A percentile compares a stretch with the other conserved stretches of the same genome.
phyloP scores from a whole-genome alignment of 2,888 invertebrate species.

The Drosophila cognata region DNA sequence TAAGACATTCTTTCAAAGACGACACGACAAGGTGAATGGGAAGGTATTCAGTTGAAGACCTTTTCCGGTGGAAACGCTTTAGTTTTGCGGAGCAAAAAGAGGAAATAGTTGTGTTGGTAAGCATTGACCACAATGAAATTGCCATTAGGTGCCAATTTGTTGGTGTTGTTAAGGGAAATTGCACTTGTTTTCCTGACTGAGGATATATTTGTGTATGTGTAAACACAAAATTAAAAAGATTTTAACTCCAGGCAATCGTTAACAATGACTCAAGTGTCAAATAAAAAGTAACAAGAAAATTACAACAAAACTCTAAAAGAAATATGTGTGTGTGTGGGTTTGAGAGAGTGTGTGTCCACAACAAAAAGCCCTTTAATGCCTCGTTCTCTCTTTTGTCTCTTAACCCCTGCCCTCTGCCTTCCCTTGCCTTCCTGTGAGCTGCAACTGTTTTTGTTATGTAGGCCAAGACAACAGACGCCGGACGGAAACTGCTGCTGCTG shows the following conservation, averaged over 20 bases:
- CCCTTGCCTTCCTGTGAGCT: constrained; percentile 29
- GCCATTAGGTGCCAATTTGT: constrained; percentile 42
- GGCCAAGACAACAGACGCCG: constrained; percentile 66
- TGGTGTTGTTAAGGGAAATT: constrained; percentile 69
- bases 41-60: constrained; percentile 23
- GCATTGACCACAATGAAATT: constrained; percentile 64
- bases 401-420: constrained; percentile 6
- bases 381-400: constrained; percentile 31
- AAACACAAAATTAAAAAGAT: constrained; percentile 65
- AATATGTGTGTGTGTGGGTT: constrained; percentile 37
- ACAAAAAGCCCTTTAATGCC: constrained; percentile 54
- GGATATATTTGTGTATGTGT: not conserved
- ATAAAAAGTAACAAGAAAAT: constrained; percentile 33
- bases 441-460: constrained; percentile 77
- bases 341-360: constrained; percentile 51
- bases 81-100: constrained; percentile 65
- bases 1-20: not conserved
- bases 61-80: constrained; percentile 57
- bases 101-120: constrained; percentile 73
- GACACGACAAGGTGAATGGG: not conserved
- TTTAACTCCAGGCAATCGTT: constrained; percentile 59
- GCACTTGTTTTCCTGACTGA: constrained; percentile 58
- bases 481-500: constrained; percentile 35
- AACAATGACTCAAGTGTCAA: constrained; percentile 70
- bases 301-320: constrained; percentile 34